phyloP scores from a whole-genome alignment of 2,797 vertebrate genomes.

The Cyclura pinguis region DNA sequence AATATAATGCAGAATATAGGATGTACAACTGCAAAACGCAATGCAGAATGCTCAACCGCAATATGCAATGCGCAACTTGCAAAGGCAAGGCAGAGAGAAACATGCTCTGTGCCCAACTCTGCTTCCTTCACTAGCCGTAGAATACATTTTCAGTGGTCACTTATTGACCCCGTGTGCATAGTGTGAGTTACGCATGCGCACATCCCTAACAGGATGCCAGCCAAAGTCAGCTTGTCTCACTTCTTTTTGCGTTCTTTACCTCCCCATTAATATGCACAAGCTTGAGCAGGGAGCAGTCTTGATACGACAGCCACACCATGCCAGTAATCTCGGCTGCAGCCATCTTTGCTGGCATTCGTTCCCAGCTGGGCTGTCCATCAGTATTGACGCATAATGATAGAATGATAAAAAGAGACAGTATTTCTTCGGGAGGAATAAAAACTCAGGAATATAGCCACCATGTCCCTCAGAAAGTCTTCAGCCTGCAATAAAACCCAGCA shows the following conservation, averaged over 20 bases:
- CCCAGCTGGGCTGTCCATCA: neutral
- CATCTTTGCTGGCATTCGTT: neutral
- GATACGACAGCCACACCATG: neutral
- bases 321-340: neutral
- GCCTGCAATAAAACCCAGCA: constrained; percentile 4
- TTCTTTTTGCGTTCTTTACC: neutral
- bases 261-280: neutral
- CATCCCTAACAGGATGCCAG: too few species aligned
- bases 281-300: neutral
- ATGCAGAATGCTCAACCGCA: too few species aligned
- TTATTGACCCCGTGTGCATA: too few species aligned
- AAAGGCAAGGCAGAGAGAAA: too few species aligned
- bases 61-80: too few species aligned
- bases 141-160: too few species aligned
- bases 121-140: too few species aligned
- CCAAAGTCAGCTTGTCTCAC: neutral
- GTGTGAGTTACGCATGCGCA: too few species aligned
- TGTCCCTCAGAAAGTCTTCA: neutral
- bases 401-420: constrained; percentile 1
- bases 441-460: neutral
- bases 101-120: too few species aligned
- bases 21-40: too few species aligned
- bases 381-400: constrained; percentile 4
- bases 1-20: too few species aligned
- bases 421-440: constrained; percentile 30